A percentile compares a stretch with the other conserved stretches of the same genome.
phyloP scores from a whole-genome alignment of 2,888 invertebrate species.

The Ypsolopha scabrella region DNA sequence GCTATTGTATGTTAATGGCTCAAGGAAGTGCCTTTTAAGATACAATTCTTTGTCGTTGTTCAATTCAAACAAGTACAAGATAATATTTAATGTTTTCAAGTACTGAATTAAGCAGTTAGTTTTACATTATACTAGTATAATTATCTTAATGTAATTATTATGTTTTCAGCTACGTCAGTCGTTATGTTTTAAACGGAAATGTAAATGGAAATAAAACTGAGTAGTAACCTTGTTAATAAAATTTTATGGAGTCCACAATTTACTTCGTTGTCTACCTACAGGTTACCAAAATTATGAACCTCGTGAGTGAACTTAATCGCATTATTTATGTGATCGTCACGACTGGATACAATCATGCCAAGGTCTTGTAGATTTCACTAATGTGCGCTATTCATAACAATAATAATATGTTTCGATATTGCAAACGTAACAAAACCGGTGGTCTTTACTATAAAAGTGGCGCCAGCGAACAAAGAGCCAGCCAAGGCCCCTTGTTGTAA shows the following conservation, averaged over 20 bases:
- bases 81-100: background rate
- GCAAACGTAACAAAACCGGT: too few relatives aligned
- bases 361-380: conserved; percentile 36
- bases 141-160: too few relatives aligned
- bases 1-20: conserved; percentile 3
- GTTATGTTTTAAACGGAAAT: too few relatives aligned
- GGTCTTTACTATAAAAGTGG: too few relatives aligned
- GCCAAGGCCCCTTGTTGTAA: background rate
- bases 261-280: background rate
- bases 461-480: too few relatives aligned
- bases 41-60: background rate
- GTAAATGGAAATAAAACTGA: too few relatives aligned
- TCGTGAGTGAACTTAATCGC: conserved; percentile 26
- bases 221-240: too few relatives aligned
- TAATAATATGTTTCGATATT: conserved; percentile 8
- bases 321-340: conserved; percentile 38
- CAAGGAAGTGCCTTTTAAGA: conserved; percentile 11
- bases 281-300: background rate
- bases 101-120: too few relatives aligned
- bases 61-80: background rate
- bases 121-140: too few relatives aligned
- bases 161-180: too few relatives aligned
- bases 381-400: conserved; percentile 33
- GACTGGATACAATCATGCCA: conserved; percentile 33
- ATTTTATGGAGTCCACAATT: too few relatives aligned